Percentiles rank a stretch among this genome's conserved stretches.
Conservation (phyloP, 1,140 invertebrate genomes). For the Drosophila navojoa region DNA sequence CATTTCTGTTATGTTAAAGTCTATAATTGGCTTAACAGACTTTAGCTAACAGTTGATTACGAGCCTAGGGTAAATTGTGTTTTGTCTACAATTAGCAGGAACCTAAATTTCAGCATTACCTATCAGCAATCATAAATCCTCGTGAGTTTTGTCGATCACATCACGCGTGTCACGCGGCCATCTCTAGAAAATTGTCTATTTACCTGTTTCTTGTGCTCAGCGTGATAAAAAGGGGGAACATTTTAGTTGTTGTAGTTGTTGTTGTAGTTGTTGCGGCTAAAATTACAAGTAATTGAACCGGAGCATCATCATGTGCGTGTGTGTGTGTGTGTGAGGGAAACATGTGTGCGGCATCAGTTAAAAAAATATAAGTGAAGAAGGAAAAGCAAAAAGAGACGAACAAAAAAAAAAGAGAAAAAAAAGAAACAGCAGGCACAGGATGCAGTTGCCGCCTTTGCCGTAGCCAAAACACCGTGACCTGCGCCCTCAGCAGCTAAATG, state of each 20-base stretch:
- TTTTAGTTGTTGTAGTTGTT: constrained; percentile 5
- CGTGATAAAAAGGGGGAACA: constrained; percentile 25
- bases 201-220: constrained; percentile 31
- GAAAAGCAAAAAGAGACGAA: neutral
- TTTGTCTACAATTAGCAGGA: no score
- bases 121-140: no score
- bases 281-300: constrained; percentile 81
- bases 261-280: constrained; percentile 69
- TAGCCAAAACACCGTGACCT: constrained; percentile 37
- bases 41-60: no score
- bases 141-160: neutral
- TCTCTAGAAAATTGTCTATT: constrained; percentile 20
- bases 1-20: no score
- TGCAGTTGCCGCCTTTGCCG: constrained; percentile 30
- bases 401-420: constrained; percentile 8
- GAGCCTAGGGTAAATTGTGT: no score
- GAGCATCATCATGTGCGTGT: constrained; percentile 41
- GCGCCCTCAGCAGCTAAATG: constrained; percentile 44
- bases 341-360: constrained; percentile 69
- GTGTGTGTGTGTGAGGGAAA: constrained; percentile 21
- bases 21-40: no score
- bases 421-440: constrained; percentile 58
- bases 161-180: constrained; percentile 7
- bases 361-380: constrained; percentile 27
- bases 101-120: no score